Evolutionary conservation across 2,113 vertebrate genomes (phyloP).

Genomic region (Microtus pennsylvanicus): DNA sequence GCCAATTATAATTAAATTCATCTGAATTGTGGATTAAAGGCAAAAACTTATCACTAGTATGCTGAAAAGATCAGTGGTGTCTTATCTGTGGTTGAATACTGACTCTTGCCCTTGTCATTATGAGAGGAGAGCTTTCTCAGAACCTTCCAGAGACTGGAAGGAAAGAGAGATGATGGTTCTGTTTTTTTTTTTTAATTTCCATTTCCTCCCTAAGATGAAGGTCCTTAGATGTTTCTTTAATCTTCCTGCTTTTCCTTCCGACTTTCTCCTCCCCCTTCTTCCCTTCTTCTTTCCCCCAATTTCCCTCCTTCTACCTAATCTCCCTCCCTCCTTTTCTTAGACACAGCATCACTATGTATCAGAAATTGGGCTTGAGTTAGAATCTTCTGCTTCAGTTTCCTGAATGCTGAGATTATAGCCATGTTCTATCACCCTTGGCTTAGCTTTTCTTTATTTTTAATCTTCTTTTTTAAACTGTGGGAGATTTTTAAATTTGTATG

Average conservation of each 20-base stretch:
- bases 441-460: background rate
- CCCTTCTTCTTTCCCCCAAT: background rate
- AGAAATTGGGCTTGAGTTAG: background rate
- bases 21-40: background rate
- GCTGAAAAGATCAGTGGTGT: background rate
- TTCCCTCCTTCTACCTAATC: background rate
- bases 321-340: background rate
- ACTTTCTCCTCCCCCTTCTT: background rate
- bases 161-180: background rate
- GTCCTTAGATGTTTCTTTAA: slow-evolving; percentile 27
- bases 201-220: background rate
- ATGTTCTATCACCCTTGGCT: no score
- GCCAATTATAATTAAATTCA: background rate
- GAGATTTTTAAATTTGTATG: background rate
- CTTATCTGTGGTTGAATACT: background rate
- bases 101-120: background rate
- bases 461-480: background rate
- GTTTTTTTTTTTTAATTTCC: background rate
- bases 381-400: background rate
- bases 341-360: background rate
- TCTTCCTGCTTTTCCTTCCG: background rate
- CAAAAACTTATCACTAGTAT: background rate
- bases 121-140: slow-evolving; percentile 1
- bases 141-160: background rate
- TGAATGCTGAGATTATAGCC: background rate